phyloP scores from a whole-genome alignment of 2,797 vertebrate species.

The Anguilla megastoma region DNA sequence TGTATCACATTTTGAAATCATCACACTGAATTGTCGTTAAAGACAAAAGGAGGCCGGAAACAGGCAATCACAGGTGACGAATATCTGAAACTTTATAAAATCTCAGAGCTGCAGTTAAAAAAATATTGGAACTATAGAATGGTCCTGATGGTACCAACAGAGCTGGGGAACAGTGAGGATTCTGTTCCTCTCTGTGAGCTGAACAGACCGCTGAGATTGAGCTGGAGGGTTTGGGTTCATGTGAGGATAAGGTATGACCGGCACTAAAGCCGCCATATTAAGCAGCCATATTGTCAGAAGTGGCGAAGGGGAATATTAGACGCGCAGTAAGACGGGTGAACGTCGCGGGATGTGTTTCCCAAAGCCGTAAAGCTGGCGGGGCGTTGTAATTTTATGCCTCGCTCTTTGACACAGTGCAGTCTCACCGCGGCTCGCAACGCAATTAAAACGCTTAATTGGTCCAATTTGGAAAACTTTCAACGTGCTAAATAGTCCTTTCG shows the following conservation, averaged over 20 bases:
- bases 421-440: not conserved
- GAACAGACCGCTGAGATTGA: not conserved
- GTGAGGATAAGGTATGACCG: not conserved
- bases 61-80: not conserved
- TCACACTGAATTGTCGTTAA: not conserved
- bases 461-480: not conserved
- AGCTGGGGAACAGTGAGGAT: not conserved
- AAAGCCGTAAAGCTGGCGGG: not conserved
- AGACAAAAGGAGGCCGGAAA: not conserved
- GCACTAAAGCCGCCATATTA: not conserved
- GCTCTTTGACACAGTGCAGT: not conserved
- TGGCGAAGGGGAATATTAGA: not conserved
- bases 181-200: not conserved
- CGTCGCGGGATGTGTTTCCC: not conserved
- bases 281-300: not conserved
- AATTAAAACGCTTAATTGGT: conserved; percentile 3
- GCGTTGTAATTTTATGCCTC: not conserved
- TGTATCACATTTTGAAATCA: not conserved
- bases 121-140: not conserved
- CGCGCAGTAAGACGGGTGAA: not conserved
- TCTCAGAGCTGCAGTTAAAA: not conserved
- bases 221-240: not conserved
- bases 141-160: not conserved
- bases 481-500: not conserved
- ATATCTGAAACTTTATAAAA: not conserved